A percentile compares a stretch with the other conserved stretches of the same genome.
phyloP scores from a whole-genome alignment of 2,797 vertebrate species.

The Epinephelus awoara region DNA sequence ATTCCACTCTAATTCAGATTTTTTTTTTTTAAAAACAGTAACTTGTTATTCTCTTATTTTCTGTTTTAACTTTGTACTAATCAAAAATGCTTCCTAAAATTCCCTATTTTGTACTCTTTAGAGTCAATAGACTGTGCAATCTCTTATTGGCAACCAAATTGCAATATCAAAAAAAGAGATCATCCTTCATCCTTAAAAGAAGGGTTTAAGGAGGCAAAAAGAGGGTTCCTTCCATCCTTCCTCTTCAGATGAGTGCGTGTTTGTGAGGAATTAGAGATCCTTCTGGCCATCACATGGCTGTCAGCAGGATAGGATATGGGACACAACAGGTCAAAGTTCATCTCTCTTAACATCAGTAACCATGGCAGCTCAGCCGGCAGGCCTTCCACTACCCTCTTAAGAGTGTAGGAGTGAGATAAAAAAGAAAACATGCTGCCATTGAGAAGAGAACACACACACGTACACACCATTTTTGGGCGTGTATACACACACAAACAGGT shows the following conservation, averaged over 20 bases:
- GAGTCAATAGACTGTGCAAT: slow-evolving; percentile 99
- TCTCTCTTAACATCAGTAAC: slow-evolving; percentile 81
- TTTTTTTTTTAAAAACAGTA: slow-evolving; percentile 88
- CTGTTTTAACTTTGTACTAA: slow-evolving; percentile 79
- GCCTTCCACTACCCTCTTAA: slow-evolving; percentile 79
- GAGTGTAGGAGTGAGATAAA: slow-evolving; percentile 82
- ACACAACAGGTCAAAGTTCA: slow-evolving; percentile 83
- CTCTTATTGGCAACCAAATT: slow-evolving; percentile 99
- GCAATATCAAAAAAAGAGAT: slow-evolving; percentile 90
- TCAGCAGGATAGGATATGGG: slow-evolving; percentile 81
- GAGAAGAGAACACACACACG: slow-evolving; percentile 71
- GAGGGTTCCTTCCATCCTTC: slow-evolving; percentile 83
- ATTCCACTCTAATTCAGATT: slow-evolving; percentile 78
- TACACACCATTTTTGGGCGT: slow-evolving; percentile 53
- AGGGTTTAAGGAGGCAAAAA: slow-evolving; percentile 84
- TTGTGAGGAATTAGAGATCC: slow-evolving; percentile 89
- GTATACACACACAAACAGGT: slow-evolving; percentile 56
- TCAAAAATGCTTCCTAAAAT: slow-evolving; percentile 86
- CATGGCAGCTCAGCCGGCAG: slow-evolving; percentile 81
- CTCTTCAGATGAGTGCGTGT: slow-evolving; percentile 94
- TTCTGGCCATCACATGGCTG: slow-evolving; percentile 99
- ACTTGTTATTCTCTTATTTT: slow-evolving; percentile 86
- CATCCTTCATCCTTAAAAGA: slow-evolving; percentile 86
- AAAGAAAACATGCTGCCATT: slow-evolving; percentile 80
- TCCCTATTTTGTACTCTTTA: slow-evolving; percentile 91